Conservation (phyloP, 1,140 invertebrate species). For the Pantala flavescens region DNA sequence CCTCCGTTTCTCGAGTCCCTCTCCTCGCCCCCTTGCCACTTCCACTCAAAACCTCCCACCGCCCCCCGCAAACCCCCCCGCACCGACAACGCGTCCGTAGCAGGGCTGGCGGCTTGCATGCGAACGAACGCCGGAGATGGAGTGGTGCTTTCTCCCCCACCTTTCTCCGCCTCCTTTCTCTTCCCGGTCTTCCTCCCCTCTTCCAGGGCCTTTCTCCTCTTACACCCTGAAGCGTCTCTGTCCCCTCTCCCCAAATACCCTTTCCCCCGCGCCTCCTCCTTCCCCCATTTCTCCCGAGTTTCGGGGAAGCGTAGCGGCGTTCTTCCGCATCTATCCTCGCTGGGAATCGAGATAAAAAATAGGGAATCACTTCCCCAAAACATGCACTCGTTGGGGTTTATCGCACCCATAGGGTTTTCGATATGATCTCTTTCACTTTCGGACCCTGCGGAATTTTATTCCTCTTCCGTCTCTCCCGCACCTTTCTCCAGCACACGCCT, state of each 20-base stretch:
- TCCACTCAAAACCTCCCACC: neutral
- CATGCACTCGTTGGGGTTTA: neutral
- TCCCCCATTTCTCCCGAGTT: neutral
- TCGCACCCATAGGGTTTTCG: neutral
- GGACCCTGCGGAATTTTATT: no score
- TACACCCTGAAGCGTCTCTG: neutral
- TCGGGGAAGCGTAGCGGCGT: neutral
- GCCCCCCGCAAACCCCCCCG: neutral
- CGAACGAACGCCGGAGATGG: neutral
- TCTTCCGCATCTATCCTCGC: neutral
- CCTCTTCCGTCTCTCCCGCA: neutral
- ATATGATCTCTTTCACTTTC: no score
- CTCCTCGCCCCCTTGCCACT: neutral
- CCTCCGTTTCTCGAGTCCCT: neutral
- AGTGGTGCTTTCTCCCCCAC: constrained; percentile 2
- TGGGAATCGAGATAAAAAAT: neutral
- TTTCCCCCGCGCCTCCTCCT: neutral
- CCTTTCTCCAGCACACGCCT: neutral
- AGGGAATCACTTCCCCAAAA: neutral
- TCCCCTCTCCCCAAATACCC: neutral
- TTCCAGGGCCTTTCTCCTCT: neutral
- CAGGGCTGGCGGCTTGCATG: constrained; percentile 5
- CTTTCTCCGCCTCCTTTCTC: neutral
- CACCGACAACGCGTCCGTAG: neutral
- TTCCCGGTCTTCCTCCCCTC: neutral